These are phyloP conservation scores for Lutraria lutraria DNA, from an alignment of 2,888 invertebrate species.

Conservation along the genomic window DNA sequence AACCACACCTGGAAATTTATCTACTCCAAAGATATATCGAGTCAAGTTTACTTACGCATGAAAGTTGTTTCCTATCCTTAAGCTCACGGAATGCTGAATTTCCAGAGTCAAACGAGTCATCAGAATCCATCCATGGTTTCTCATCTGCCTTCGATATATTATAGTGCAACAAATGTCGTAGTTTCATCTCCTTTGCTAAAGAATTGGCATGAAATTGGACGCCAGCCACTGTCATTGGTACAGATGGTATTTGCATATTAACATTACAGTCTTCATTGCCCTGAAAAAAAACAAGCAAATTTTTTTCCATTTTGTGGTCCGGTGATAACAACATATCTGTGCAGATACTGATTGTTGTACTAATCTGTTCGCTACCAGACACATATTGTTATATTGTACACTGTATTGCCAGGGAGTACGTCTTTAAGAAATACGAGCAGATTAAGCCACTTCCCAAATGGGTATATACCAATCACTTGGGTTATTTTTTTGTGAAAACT, in stretches of 20 bases:
- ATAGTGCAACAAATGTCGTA: constrained; percentile 54
- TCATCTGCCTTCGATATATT: neutral
- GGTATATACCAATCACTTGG: no score
- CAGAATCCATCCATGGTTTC: constrained; percentile 54
- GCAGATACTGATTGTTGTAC: neutral
- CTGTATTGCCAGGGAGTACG: no score
- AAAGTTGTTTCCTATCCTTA: constrained; percentile 26
- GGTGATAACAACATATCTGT: neutral
- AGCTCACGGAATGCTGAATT: constrained; percentile 40
- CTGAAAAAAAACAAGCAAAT: neutral
- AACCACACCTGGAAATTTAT: no score
- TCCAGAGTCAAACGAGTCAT: constrained; percentile 45
- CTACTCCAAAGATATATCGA: no score
- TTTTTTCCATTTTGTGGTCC: neutral
- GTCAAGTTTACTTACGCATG: constrained; percentile 40
- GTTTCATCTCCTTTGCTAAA: constrained; percentile 38
- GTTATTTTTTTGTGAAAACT: no score
- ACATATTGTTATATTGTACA: no score
- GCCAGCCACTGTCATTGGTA: constrained; percentile 60
- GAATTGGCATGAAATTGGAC: constrained; percentile 54
- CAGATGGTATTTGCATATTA: no score
- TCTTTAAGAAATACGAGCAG: no score
- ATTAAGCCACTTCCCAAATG: no score
- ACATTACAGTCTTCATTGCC: neutral
- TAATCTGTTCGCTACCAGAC: no score